A percentile compares a stretch with the other conserved stretches of the same genome.
phyloP scores from a whole-genome alignment of 2,888 invertebrate genomes.

The Plebejus anna region DNA sequence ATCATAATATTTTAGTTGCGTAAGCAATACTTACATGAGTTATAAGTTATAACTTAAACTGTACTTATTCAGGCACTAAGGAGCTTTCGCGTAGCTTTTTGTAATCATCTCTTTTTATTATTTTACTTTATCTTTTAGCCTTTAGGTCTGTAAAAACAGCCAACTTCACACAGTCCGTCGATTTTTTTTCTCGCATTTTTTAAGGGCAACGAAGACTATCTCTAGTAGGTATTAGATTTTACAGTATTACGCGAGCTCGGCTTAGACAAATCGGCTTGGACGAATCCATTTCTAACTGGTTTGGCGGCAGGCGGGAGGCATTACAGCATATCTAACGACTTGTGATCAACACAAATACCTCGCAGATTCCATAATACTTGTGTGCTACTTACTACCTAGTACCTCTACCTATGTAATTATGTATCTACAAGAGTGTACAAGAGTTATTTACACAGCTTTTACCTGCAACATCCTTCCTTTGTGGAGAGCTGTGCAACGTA shows the following conservation, averaged over 20 bases:
- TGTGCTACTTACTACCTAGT: slow-evolving; percentile 10
- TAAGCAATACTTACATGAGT: neutral
- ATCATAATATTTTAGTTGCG: neutral
- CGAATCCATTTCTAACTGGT: slow-evolving; percentile 59
- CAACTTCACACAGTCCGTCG: too few relatives aligned
- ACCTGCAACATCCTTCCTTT: neutral
- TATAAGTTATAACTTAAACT: neutral
- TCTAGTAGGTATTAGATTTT: neutral
- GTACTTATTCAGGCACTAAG: neutral
- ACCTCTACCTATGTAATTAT: neutral
- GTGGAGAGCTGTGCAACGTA: neutral
- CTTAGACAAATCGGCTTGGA: slow-evolving; percentile 39
- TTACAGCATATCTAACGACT: slow-evolving; percentile 48
- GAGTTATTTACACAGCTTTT: neutral
- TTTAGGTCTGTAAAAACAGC: too few relatives aligned
- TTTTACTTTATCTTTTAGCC: too few relatives aligned
- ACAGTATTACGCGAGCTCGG: slow-evolving; percentile 10
- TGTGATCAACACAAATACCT: slow-evolving; percentile 42
- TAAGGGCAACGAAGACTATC: too few relatives aligned
- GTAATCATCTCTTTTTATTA: neutral
- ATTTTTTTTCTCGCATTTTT: too few relatives aligned
- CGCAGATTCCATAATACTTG: slow-evolving; percentile 38
- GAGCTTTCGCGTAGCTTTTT: neutral
- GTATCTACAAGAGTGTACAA: neutral
- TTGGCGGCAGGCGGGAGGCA: slow-evolving; percentile 48